Conservation (phyloP, 2,113 vertebrate genomes). For the Opisthocomus hoazin region DNA sequence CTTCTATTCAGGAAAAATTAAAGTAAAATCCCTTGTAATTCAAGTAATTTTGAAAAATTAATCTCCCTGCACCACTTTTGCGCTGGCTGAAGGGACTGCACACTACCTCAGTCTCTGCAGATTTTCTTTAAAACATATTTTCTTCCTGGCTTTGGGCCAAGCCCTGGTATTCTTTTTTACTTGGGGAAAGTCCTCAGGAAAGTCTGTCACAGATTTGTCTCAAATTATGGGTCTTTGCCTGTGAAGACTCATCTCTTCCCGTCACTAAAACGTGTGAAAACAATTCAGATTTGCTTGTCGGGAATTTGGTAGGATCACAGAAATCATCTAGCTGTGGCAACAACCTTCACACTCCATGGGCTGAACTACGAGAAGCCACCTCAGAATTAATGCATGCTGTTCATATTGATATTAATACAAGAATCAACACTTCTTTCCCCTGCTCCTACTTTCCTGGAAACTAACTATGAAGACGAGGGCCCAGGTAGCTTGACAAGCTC, state of each 20-base stretch:
- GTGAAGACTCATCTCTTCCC: not conserved
- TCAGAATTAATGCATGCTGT: not conserved
- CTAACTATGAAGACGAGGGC: not conserved
- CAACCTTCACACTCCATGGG: not conserved
- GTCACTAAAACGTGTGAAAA: not conserved
- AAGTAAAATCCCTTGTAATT: not conserved
- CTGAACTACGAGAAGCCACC: not conserved
- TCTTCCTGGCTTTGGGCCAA: constrained; percentile 12
- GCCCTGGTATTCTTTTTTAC: constrained; percentile 5
- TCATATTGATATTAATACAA: not conserved
- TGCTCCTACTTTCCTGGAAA: not conserved
- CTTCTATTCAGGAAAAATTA: not conserved
- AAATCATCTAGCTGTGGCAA: not conserved
- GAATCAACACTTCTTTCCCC: not conserved
- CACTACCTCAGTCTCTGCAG: not conserved
- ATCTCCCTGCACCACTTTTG: not conserved
- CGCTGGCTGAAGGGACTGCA: not conserved
- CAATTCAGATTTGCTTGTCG: not conserved
- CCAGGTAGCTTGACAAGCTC: not conserved
- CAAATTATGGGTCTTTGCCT: not conserved
- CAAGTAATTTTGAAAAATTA: not conserved
- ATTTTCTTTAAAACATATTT: constrained; percentile 5
- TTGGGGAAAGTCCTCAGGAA: constrained; percentile 29
- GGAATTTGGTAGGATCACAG: not conserved
- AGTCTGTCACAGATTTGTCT: not conserved